phyloP scores from a whole-genome alignment of 2,797 vertebrate species.

The Sebastes glaucus region DNA sequence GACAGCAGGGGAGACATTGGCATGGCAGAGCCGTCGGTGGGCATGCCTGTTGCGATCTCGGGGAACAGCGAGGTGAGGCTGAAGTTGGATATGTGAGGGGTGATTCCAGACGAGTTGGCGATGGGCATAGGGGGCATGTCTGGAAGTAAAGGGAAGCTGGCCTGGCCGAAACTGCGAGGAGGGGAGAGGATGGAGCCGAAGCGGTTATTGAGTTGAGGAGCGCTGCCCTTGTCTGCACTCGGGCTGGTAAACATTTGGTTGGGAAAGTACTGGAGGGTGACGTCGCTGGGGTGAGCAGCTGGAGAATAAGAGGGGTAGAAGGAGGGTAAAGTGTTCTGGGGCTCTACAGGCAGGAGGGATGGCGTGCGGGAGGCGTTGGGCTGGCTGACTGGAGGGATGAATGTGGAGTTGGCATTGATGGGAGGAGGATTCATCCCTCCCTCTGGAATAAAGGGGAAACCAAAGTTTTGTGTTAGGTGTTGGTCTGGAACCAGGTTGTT shows the following conservation, averaged over 20 bases:
- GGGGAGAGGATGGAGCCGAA: conserved; percentile 98
- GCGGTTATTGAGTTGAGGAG: conserved; percentile 92
- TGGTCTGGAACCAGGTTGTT: conserved; percentile 90
- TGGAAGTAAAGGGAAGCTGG: conserved; percentile 95
- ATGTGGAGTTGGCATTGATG: conserved; percentile 94
- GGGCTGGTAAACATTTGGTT: conserved; percentile 99
- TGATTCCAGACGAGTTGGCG: conserved; percentile 90
- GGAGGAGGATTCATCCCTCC: conserved; percentile 94
- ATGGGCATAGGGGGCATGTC: conserved; percentile 99
- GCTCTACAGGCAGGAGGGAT: conserved; percentile 94
- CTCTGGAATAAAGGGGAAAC: conserved; percentile 95
- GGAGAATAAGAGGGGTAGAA: conserved; percentile 98
- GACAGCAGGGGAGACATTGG: conserved; percentile 95
- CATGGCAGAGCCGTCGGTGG: conserved; percentile 93
- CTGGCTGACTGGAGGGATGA: conserved; percentile 96
- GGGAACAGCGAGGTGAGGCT: conserved; percentile 97
- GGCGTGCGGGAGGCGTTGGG: conserved; percentile 89
- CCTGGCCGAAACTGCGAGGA: conserved; percentile 94
- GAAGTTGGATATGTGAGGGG: conserved; percentile 95
- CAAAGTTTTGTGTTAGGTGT: conserved; percentile 95
- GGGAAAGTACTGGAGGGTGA: conserved; percentile 96
- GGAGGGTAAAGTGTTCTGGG: conserved; percentile 95
- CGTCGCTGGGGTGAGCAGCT: conserved; percentile 97
- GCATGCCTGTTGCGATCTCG: conserved; percentile 96
- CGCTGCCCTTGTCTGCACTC: conserved; percentile 90